These are phyloP conservation scores for Gymnopithys bicolor DNA, from an alignment of 2,797 vertebrate genomes.

Conservation along the genomic window DNA sequence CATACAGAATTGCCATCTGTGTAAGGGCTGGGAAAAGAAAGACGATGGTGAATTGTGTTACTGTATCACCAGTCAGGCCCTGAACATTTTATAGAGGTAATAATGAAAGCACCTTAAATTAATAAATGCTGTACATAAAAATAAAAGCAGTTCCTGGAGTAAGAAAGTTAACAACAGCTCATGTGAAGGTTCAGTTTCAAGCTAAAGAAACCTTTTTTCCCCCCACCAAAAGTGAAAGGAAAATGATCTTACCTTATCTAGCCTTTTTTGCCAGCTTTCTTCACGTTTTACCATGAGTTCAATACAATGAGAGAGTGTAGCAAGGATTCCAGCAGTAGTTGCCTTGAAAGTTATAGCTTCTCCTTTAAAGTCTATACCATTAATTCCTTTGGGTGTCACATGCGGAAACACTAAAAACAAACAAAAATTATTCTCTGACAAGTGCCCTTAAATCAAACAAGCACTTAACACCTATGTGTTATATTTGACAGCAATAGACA, in stretches of 20 bases:
- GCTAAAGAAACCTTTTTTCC: background rate
- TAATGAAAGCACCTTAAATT: background rate
- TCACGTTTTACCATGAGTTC: slow-evolving; percentile 96
- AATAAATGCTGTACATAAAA: background rate
- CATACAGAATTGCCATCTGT: background rate
- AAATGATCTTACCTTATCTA: slow-evolving; percentile 88
- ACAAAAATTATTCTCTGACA: background rate
- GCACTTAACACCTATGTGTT: background rate
- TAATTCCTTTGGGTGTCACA: slow-evolving; percentile 87
- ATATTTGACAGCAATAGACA: background rate
- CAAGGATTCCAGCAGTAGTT: slow-evolving; percentile 95
- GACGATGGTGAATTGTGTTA: background rate
- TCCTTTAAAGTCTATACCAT: slow-evolving; percentile 97
- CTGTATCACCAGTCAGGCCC: background rate
- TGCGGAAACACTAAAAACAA: slow-evolving; percentile 83
- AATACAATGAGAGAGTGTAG: slow-evolving; percentile 95
- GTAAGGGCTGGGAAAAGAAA: background rate
- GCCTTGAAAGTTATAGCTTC: slow-evolving; percentile 99
- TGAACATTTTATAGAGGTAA: background rate
- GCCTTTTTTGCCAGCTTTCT: slow-evolving; percentile 95
- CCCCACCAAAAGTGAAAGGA: background rate
- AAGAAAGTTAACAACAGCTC: background rate
- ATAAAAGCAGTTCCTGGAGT: background rate
- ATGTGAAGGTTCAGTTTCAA: background rate
- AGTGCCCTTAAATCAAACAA: background rate